Evolutionary conservation across 1,140 invertebrate species (phyloP), one percentile per base, ranked within the genome.

Genomic region (Probaryconus sp.): DNA sequence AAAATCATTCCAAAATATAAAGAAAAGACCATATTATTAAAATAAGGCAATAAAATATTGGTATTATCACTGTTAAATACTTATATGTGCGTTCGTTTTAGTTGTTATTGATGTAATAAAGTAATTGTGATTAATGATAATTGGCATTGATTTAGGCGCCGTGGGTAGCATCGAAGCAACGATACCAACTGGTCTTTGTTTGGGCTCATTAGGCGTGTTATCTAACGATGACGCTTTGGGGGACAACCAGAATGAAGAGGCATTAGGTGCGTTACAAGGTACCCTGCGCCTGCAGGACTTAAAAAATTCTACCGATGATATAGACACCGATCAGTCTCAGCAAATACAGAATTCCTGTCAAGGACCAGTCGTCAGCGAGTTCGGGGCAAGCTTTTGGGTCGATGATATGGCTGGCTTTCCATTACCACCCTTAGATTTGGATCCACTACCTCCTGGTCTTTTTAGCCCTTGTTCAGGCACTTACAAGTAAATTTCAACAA

Each of bases 351-450:
- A 80, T 69, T 78, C 76, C 5, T 69, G 80, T 3, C 85, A 85
- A 38, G 65, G 67, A 6, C 86, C 86, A 69, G 82, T 86, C 6
- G 79, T 84, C n/a, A 82, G 81, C 20, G 85, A 86, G 38, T 87
- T 87, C 16, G 85, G 84, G 5, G 84, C 79, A 18, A 89, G 83
- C 78, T 91, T 89, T 75, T 93, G 92, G 91, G 90, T 91, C 76
- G 93, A 94, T 84, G 93, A 94, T 78, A 94, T 94, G 93, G 93
- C 92, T 18, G 93, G 93, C 13, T 94, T 95, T 84, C 92, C 93
- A 1, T 81, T 94, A 37, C 92, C 92, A 30, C 91, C 93, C 1
- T 85, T 95, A 37, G 93, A 95, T 76, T 86, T 94, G 73, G 93
- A 94, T 77, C 93, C 93, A 3, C 80, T 94, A 35, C 92, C 93